Evolutionary conservation across 1,140 invertebrate genomes (phyloP).

Genomic region (Galleria mellonella): DNA sequence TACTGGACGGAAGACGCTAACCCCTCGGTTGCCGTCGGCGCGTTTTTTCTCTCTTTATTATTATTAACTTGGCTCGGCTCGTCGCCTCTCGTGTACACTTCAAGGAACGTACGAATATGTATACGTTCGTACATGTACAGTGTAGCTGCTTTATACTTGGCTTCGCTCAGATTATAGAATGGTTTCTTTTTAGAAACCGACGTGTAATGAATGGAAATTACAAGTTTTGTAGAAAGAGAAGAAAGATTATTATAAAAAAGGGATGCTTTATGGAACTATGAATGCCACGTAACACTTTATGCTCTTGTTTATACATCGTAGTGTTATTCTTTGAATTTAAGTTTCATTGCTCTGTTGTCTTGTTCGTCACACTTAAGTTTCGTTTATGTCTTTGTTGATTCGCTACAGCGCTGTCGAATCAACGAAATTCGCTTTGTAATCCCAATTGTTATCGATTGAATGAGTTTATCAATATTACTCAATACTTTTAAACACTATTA

Average conservation of each 20-base stretch:
- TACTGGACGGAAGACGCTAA: constrained; percentile 46
- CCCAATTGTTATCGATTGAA: too few relatives aligned
- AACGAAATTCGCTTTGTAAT: too few relatives aligned
- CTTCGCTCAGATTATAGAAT: constrained; percentile 10
- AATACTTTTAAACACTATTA: too few relatives aligned
- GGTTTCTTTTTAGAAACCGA: constrained; percentile 10
- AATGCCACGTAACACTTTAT: too few relatives aligned
- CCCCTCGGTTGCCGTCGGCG: constrained; percentile 39
- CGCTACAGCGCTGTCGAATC: too few relatives aligned
- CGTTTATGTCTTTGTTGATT: too few relatives aligned
- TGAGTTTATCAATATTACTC: too few relatives aligned
- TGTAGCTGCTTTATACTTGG: constrained; percentile 11
- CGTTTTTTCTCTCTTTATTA: constrained; percentile 63
- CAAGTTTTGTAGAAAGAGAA: constrained; percentile 1
- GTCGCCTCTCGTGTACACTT: constrained; percentile 16
- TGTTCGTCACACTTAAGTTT: too few relatives aligned
- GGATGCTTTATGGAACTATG: too few relatives aligned
- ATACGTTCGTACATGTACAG: constrained; percentile 6
- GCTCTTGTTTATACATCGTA: too few relatives aligned
- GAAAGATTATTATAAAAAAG: constrained; percentile 4
- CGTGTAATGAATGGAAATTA: constrained; percentile 15
- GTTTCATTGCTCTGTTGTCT: too few relatives aligned
- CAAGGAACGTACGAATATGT: constrained; percentile 8
- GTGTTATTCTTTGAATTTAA: too few relatives aligned
- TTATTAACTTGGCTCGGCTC: constrained; percentile 44